Base-by-base conservation (phyloP, 1,140 invertebrate species). In the Drosophila erecta region DNA sequence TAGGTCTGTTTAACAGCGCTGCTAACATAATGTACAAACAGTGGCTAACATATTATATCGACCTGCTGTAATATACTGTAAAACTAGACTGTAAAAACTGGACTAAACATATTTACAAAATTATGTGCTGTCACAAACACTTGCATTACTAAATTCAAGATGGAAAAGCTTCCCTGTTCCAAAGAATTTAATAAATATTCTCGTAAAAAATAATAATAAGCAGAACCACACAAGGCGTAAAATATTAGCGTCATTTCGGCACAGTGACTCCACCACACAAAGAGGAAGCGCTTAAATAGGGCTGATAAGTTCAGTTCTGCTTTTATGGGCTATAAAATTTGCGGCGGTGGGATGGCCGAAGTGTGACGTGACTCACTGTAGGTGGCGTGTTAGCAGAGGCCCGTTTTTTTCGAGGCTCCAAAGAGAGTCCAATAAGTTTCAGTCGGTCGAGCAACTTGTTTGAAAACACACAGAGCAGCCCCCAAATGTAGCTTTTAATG, bases 361-460 rank as follows among this genome's bases (percentile, higher is more conserved):
- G 14, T 14, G 37, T 38, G 37, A 12, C 14, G 37, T 38, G 37
- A 38, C 37, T 38, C 37, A 46, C 60, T 60, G 71, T 64, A 8
- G 22, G 46, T 49, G 3, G 46, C 46, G 46, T 15, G 46, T 27
- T 49, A 49, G 22, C 46, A 49, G 47, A 5, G n/a, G 14, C 27
- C 47, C 14, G 47, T 50, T 50, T 49, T 49, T 47, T 33, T 50
- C 15, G 46, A 30, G 27, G 27, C 4, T 50, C n/a, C 27, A 50
- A 50, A 33, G 47, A 50, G 47, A 50, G 14, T 27, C 47, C 24
- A 33, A 15, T 50, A 33, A 33, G 56, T 57, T 51, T 51, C 77
- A 60, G 73, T 85, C 81, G 76, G 62, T 73, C 76, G 67, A 85
- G 76, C 81, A 76, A 84, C 81, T 84, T 84, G 81, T 85, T 85